A percentile compares a stretch with the other conserved stretches of the same genome.
phyloP scores from a whole-genome alignment of 2,797 vertebrate genomes.

The Mormyrops attenuatus region DNA sequence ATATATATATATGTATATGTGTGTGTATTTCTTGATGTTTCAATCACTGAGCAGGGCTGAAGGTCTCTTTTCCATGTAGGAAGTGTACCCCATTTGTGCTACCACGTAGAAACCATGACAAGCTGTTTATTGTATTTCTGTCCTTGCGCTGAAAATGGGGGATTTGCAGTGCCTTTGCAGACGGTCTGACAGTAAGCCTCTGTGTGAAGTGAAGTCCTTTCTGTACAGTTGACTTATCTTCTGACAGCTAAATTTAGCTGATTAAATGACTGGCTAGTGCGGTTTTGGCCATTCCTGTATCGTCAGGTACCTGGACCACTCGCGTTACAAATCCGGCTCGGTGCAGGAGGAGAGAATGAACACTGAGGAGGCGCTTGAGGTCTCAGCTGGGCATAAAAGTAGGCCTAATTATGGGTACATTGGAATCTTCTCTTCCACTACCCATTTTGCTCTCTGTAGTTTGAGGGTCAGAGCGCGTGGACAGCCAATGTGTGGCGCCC shows the following conservation, averaged over 20 bases:
- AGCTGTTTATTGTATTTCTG: not conserved
- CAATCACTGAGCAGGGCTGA: not conserved
- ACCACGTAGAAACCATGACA: not conserved
- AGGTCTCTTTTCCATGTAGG: not conserved
- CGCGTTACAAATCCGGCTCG: not conserved
- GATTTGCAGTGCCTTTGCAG: not conserved
- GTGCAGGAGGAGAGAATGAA: not conserved
- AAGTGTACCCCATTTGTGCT: not conserved
- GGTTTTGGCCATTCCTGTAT: not conserved
- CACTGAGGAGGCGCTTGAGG: not conserved
- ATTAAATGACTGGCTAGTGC: not conserved
- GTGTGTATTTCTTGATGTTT: not conserved
- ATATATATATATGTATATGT: not conserved
- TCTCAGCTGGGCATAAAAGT: not conserved
- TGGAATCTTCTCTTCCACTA: not conserved
- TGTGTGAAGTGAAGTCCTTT: not conserved
- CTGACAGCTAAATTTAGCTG: conserved; percentile 8
- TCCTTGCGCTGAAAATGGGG: not conserved
- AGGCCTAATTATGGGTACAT: not conserved
- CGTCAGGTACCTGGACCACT: not conserved
- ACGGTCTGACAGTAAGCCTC: not conserved
- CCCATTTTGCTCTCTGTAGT: not conserved
- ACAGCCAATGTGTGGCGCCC: not conserved
- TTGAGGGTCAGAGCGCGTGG: not conserved
- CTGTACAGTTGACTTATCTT: not conserved